Evolutionary conservation across 2,888 invertebrate species (phyloP).

Genomic region (Tricholauxania praeusta): DNA sequence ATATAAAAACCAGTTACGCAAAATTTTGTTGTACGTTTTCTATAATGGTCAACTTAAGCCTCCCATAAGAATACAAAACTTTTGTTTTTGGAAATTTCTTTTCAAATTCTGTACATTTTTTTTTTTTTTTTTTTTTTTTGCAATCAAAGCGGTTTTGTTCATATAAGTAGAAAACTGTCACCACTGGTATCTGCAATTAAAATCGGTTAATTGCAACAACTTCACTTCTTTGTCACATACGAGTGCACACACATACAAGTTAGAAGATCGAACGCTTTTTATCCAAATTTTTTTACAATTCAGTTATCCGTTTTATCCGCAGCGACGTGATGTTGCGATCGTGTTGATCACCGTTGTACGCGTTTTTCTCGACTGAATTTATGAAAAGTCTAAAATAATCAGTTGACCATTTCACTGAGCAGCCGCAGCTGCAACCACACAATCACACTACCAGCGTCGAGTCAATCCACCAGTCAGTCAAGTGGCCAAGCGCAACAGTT

Average conservation of each 20-base stretch:
- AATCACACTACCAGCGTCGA: conserved; percentile 2
- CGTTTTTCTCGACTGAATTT: conserved; percentile 58
- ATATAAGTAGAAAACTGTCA: too few species aligned
- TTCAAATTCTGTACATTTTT: too few species aligned
- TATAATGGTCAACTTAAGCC: too few species aligned
- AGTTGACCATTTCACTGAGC: conserved; percentile 57
- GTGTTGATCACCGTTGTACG: conserved; percentile 56
- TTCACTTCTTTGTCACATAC: neutral
- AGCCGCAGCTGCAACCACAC: conserved; percentile 41
- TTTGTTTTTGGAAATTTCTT: too few species aligned
- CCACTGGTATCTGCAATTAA: neutral
- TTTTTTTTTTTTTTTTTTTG: too few species aligned
- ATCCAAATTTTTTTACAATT: neutral
- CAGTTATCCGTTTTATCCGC: conserved; percentile 5
- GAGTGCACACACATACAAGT: too few species aligned
- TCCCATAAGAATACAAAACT: too few species aligned
- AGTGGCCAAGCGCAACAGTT: conserved; percentile 42
- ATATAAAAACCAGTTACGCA: too few species aligned
- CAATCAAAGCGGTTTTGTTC: too few species aligned
- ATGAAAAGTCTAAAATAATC: conserved; percentile 48
- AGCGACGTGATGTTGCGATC: conserved; percentile 33
- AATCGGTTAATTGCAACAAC: conserved; percentile 11
- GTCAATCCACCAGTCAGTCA: conserved; percentile 23
- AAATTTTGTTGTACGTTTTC: too few species aligned
- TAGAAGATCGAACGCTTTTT: too few species aligned